These are phyloP conservation scores for Atta texana DNA, from an alignment of 1,140 invertebrate genomes.

Conservation along the genomic window DNA sequence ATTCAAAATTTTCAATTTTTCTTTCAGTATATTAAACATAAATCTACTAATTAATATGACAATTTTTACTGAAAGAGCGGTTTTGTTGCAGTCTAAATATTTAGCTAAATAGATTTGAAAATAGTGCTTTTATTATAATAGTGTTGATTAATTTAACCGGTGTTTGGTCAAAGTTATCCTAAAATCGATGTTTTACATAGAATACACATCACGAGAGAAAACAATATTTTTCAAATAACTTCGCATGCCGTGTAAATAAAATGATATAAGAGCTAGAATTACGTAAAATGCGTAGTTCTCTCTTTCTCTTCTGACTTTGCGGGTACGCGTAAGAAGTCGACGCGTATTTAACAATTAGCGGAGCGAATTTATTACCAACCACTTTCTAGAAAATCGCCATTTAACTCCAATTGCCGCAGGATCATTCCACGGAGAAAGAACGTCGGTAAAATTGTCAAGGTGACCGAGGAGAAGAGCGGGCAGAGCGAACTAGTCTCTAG, in stretches of 20 bases:
- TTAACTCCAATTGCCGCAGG: conserved; percentile 55
- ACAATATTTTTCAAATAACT: too few species aligned
- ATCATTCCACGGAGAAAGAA: conserved; percentile 47
- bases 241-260: background rate
- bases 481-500: background rate
- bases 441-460: conserved; percentile 57
- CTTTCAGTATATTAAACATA: too few species aligned
- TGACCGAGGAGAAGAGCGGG: conserved; percentile 14
- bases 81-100: too few species aligned
- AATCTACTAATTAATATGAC: too few species aligned
- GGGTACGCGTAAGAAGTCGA: conserved; percentile 37
- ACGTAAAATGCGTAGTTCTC: conserved; percentile 4
- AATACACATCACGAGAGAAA: background rate
- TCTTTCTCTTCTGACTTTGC: background rate
- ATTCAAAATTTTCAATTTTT: too few species aligned
- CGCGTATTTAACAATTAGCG: conserved; percentile 55
- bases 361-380: conserved; percentile 49
- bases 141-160: too few species aligned
- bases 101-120: too few species aligned
- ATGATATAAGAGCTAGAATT: background rate
- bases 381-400: conserved; percentile 68
- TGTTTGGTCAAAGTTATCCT: too few species aligned
- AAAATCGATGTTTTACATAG: background rate
- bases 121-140: too few species aligned
- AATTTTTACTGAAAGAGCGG: too few species aligned